Evolutionary conservation across 1,140 invertebrate genomes (phyloP).

Genomic region (Eurosta solidaginis): DNA sequence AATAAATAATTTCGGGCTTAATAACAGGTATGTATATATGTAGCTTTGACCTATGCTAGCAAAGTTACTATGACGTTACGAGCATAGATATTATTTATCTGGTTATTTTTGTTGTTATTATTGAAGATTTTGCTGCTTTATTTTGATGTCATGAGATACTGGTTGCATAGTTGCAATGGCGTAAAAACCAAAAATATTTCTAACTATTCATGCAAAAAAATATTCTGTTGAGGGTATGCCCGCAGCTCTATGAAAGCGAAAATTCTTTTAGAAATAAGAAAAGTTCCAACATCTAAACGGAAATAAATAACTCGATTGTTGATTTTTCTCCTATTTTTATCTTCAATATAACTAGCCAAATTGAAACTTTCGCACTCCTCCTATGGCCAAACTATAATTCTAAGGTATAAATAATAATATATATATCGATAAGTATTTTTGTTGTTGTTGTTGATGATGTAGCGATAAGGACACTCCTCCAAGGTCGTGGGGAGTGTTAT

Average conservation of each 20-base stretch:
- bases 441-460: too few species aligned
- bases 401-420: too few species aligned
- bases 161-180: not conserved
- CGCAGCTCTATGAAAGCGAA: not conserved
- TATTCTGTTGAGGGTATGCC: not conserved
- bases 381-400: too few species aligned
- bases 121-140: not conserved
- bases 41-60: not conserved
- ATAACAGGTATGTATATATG: slow-evolving; percentile 4
- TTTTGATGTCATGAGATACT: not conserved
- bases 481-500: too few species aligned
- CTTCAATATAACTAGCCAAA: too few species aligned
- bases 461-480: too few species aligned
- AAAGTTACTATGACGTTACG: not conserved
- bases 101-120: not conserved
- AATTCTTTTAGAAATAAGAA: not conserved
- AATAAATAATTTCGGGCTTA: not conserved
- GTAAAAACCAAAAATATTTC: not conserved
- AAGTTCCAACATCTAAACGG: too few species aligned
- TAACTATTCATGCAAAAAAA: not conserved
- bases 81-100: too few species aligned
- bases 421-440: too few species aligned
- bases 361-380: too few species aligned
- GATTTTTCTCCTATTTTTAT: too few species aligned
- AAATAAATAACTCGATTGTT: too few species aligned